Evolutionary conservation across 1,140 invertebrate species (phyloP).

Genomic region (Brachionus calyciflorus): DNA sequence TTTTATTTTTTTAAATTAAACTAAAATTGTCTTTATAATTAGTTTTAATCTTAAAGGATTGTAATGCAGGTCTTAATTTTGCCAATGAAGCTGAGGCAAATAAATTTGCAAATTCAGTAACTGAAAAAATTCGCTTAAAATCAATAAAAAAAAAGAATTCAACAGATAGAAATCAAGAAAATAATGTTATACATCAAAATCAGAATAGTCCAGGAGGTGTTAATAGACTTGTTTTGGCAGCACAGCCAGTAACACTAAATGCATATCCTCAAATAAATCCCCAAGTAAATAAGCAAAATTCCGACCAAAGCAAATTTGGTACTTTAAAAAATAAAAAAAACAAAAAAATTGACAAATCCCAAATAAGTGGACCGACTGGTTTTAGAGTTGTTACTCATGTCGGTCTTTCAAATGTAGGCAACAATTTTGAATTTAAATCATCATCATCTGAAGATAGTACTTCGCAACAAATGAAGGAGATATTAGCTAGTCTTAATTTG

Average conservation of each 20-base stretch:
- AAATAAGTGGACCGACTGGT: conserved; percentile 41
- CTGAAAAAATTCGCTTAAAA: neutral
- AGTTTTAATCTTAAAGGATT: conserved; percentile 43
- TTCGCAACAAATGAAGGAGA: conserved; percentile 26
- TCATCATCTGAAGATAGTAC: conserved; percentile 15
- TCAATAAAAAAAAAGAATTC: conserved; percentile 5
- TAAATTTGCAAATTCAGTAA: conserved; percentile 12
- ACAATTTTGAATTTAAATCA: conserved; percentile 36
- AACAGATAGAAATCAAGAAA: neutral
- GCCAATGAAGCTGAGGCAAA: conserved; percentile 13
- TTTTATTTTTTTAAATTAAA: no score
- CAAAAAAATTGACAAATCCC: conserved; percentile 45
- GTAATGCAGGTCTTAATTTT: conserved; percentile 46
- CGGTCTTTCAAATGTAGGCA: neutral
- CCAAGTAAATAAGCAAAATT: neutral
- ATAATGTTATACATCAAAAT: neutral
- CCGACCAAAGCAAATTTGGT: neutral
- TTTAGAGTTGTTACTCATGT: conserved; percentile 24
- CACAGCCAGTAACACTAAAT: conserved; percentile 1
- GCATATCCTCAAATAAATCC: neutral
- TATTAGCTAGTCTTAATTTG: conserved; percentile 1
- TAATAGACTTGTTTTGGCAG: neutral
- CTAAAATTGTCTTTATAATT: no score
- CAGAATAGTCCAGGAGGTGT: neutral
- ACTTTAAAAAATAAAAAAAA: conserved; percentile 29